Evolutionary conservation across 2,797 vertebrate genomes (phyloP).

Genomic region (Tenualosa thibaudeaui): DNA sequence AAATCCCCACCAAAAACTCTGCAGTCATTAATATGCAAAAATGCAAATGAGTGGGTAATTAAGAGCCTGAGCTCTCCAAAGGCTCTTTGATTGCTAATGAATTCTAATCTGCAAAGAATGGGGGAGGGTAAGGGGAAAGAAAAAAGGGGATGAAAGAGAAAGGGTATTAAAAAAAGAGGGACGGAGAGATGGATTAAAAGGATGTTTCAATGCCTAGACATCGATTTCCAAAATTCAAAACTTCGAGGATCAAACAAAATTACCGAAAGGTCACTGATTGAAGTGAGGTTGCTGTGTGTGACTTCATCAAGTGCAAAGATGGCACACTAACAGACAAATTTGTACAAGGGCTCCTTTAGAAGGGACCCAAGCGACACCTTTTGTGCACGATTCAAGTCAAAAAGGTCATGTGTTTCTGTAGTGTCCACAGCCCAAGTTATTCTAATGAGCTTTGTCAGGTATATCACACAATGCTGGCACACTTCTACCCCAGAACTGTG

Average conservation of each 20-base stretch:
- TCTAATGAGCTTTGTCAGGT: conserved; percentile 26
- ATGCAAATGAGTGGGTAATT: conserved; percentile 96
- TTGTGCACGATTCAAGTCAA: conserved; percentile 12
- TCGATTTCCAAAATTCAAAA: conserved; percentile 53
- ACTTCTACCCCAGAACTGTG: conserved; percentile 9
- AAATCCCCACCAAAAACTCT: conserved; percentile 79
- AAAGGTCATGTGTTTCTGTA: background rate
- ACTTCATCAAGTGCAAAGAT: conserved; percentile 15
- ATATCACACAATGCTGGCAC: background rate
- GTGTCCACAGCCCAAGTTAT: background rate
- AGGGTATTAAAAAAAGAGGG: conserved; percentile 60
- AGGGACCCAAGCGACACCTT: background rate
- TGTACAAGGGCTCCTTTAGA: conserved; percentile 1
- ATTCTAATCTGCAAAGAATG: conserved; percentile 84
- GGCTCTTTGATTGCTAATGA: conserved; percentile 87
- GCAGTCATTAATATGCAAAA: conserved; percentile 96
- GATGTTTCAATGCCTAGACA: conserved; percentile 35
- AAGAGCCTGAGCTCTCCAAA: conserved; percentile 86
- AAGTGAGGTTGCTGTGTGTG: background rate
- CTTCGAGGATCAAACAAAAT: conserved; percentile 47
- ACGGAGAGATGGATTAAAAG: conserved; percentile 33
- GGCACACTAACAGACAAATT: background rate
- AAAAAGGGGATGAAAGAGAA: conserved; percentile 75
- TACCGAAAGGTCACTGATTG: conserved; percentile 20
- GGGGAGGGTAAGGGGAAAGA: conserved; percentile 69